phyloP scores from a whole-genome alignment of 2,888 invertebrate species.

The Sussaba pulchella region DNA sequence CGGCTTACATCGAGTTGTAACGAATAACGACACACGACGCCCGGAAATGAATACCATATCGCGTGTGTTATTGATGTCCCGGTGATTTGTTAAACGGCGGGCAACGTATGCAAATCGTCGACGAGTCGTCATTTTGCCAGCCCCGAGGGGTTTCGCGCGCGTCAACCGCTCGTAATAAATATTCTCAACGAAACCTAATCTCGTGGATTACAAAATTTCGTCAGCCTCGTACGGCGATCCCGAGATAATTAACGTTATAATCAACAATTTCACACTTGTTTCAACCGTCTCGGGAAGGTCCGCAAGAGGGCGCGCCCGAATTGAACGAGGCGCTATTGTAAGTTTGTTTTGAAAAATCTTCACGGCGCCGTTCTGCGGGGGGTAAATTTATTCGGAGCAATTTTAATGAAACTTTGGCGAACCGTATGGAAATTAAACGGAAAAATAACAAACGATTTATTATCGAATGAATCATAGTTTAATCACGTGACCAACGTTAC shows the following conservation, averaged over 20 bases:
- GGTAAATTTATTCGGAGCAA: neutral
- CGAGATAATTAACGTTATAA: slow-evolving; percentile 8
- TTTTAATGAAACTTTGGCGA: neutral
- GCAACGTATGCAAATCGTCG: slow-evolving; percentile 30
- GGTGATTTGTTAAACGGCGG: slow-evolving; percentile 24
- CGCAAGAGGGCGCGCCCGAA: no score
- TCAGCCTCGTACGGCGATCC: no score
- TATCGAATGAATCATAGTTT: neutral
- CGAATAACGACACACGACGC: neutral
- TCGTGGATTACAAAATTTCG: no score
- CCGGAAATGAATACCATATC: neutral
- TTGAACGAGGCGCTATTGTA: no score
- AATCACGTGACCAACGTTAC: neutral
- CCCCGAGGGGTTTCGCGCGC: neutral
- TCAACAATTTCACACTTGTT: slow-evolving; percentile 14
- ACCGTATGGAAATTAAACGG: neutral
- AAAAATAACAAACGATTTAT: neutral
- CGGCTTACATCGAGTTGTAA: slow-evolving; percentile 5
- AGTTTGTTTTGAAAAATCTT: no score
- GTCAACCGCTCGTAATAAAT: slow-evolving; percentile 1
- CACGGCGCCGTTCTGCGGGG: no score
- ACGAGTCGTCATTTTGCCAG: neutral
- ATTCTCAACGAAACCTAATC: neutral
- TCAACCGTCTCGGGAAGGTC: no score
- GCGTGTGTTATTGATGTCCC: slow-evolving; percentile 13